These are phyloP conservation scores for Heliopora coerulea DNA, from an alignment of 92 coral and sea anemone species.

Conservation along the genomic window DNA sequence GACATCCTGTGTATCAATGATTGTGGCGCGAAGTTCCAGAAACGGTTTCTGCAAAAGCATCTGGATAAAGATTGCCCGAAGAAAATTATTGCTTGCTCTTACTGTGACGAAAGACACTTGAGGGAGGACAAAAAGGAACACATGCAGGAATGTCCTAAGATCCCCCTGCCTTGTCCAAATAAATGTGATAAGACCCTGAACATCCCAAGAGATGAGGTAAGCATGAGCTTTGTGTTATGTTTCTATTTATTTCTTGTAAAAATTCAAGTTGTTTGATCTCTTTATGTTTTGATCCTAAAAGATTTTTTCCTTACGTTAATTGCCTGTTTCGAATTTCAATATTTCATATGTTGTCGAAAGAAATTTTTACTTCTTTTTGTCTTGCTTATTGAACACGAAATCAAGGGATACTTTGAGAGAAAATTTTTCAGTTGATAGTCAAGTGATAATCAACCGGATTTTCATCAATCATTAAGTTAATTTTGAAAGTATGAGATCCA, in stretches of 20 bases:
- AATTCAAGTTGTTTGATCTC: too few species aligned
- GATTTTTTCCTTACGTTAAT: too few species aligned
- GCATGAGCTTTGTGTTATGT: neutral
- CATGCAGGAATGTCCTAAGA: constrained; percentile 67
- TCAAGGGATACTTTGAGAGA: too few species aligned
- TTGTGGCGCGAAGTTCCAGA: constrained; percentile 69
- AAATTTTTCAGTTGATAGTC: too few species aligned
- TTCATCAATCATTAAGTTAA: too few species aligned
- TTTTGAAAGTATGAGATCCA: too few species aligned
- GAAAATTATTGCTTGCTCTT: constrained; percentile 54
- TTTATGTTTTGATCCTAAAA: too few species aligned
- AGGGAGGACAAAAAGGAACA: constrained; percentile 74
- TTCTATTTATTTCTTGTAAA: neutral
- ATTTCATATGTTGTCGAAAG: too few species aligned
- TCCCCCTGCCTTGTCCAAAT: constrained; percentile 85
- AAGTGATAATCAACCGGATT: too few species aligned
- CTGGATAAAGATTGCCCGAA: constrained; percentile 68
- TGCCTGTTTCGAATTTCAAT: too few species aligned
- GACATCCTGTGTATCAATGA: constrained; percentile 63
- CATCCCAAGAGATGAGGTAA: constrained; percentile 77
- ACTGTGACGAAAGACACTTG: constrained; percentile 63
- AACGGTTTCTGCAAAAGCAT: constrained; percentile 61
- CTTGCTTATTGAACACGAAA: too few species aligned
- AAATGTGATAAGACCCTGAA: constrained; percentile 78
- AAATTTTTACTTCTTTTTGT: too few species aligned